phyloP scores from a whole-genome alignment of 2,888 invertebrate genomes.

The Plagodis pulveraria region DNA sequence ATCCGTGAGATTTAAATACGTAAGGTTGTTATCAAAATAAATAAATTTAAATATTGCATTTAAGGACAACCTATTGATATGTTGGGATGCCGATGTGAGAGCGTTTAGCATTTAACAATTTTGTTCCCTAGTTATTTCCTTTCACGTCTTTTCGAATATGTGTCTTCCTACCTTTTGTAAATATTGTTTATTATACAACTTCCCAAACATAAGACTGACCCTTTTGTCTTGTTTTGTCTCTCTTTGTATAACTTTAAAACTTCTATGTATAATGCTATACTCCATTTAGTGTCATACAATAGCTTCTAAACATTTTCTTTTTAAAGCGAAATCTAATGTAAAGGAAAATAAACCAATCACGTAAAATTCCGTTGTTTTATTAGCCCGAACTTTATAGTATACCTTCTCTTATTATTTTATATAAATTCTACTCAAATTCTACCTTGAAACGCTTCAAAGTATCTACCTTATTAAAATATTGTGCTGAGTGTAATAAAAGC shows the following conservation, averaged over 20 bases:
- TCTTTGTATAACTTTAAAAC: constrained; percentile 64
- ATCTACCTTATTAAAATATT: constrained; percentile 19
- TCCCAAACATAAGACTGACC: constrained; percentile 85
- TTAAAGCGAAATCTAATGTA: constrained; percentile 73
- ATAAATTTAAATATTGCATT: constrained; percentile 66
- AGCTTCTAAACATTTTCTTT: constrained; percentile 76
- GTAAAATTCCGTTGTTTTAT: constrained; percentile 40
- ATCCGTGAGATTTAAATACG: constrained; percentile 76
- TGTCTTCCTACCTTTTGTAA: constrained; percentile 83
- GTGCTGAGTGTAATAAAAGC: constrained; percentile 25
- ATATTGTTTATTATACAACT: constrained; percentile 82
- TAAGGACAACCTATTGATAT: constrained; percentile 72
- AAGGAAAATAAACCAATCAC: constrained; percentile 76
- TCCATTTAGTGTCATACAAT: constrained; percentile 69
- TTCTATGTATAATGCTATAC: constrained; percentile 70
- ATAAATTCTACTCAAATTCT: constrained; percentile 15
- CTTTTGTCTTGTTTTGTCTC: constrained; percentile 82
- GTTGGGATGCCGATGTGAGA: constrained; percentile 61
- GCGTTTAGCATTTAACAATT: constrained; percentile 60
- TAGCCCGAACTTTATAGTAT: constrained; percentile 15
- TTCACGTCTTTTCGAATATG: constrained; percentile 70
- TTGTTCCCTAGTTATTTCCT: constrained; percentile 66
- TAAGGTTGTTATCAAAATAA: constrained; percentile 80
- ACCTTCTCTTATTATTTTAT: constrained; percentile 20
- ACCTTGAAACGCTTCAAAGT: background rate